A percentile compares a stretch with the other conserved stretches of the same genome.
Evolutionary conservation across 37 sponge, comb jelly and placozoan species (phyloP).

Genomic region (Bolinopsis microptera): DNA sequence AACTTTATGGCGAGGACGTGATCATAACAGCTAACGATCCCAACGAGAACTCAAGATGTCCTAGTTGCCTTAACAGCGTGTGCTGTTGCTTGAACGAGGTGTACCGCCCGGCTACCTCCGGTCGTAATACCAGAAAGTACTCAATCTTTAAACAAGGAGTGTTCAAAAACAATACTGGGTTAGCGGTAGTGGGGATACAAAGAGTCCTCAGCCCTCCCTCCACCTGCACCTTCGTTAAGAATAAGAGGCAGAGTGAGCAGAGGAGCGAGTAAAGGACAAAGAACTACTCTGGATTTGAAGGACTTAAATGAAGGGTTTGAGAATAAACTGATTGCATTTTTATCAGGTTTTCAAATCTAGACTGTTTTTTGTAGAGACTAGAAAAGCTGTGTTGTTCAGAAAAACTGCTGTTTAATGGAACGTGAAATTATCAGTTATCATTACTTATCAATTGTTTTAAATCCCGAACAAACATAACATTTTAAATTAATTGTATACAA

Average conservation of each 20-base stretch:
- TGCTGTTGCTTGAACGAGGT: not conserved
- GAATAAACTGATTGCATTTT: too few relatives aligned
- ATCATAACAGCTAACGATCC: slow-evolving; percentile 27
- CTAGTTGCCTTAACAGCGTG: not conserved
- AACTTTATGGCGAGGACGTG: slow-evolving; percentile 57
- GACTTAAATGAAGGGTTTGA: too few relatives aligned
- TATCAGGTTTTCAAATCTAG: too few relatives aligned
- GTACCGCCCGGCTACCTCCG: not conserved
- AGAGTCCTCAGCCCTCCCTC: slow-evolving; percentile 45
- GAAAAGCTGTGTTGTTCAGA: not conserved
- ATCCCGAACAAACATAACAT: not conserved
- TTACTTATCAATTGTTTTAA: not conserved
- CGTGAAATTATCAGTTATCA: not conserved
- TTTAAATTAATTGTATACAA: not conserved
- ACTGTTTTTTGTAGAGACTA: too few relatives aligned
- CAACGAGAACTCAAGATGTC: not conserved
- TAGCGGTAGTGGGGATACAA: slow-evolving; percentile 31
- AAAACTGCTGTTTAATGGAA: not conserved
- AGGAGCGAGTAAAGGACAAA: not conserved
- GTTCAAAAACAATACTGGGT: not conserved
- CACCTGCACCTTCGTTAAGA: slow-evolving; percentile 29
- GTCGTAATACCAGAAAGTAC: not conserved
- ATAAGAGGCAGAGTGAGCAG: not conserved
- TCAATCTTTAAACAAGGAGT: slow-evolving; percentile 23
- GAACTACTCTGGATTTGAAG: too few relatives aligned